Base-by-base conservation (phyloP, 2,888 invertebrate species). In the Ormyrus labotus region DNA sequence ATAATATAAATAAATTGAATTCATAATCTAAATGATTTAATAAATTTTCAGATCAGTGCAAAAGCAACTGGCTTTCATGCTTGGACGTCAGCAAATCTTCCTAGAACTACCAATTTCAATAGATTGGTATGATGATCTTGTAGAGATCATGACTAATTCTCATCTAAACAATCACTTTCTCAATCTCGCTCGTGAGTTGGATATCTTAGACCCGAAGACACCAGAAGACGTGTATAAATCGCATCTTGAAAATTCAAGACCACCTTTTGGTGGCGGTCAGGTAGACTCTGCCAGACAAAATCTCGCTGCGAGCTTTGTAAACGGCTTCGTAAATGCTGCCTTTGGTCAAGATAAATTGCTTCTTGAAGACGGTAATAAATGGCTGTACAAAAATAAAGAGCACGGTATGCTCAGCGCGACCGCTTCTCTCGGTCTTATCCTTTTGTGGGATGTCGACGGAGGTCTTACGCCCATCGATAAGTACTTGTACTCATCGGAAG, bases 211-310 rank as follows among this genome's bases (percentile, higher is more conserved):
- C 90, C 98, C 99, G 0, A 99, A 99, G 92, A 96, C 97, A 0
- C 99, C 99, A 0, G 99, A 99, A 90, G 99, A 99, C 89, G 98
- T 99, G 10, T 99, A 99, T 92, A 99, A 99, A 91, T 96, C 97
- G 0, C 99, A 99, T 93, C 92, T 99, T 82, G 99, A 99, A 91
- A 96, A 96, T 76, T 94, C 95, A 0, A 92, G 96, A 51, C 94
- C 96, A 0, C 94, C 95, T 0, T 94, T 95, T 65, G 93, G 95
- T 1, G 94, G 95, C 6, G 94, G 94, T 64, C 95, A 95, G 87
- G 95, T 97, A 0, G 99, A 99, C 91, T 99, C 99, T 0, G 98
- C 99, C 0, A 93, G 98, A 61, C 98, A 99, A 91, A 99, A 99
- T 91, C 92, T 99, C 45, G 99, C 99, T 0, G 96, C 99, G 0